Conservation (phyloP, 2,113 vertebrate species). For the Falco punctatus region DNA sequence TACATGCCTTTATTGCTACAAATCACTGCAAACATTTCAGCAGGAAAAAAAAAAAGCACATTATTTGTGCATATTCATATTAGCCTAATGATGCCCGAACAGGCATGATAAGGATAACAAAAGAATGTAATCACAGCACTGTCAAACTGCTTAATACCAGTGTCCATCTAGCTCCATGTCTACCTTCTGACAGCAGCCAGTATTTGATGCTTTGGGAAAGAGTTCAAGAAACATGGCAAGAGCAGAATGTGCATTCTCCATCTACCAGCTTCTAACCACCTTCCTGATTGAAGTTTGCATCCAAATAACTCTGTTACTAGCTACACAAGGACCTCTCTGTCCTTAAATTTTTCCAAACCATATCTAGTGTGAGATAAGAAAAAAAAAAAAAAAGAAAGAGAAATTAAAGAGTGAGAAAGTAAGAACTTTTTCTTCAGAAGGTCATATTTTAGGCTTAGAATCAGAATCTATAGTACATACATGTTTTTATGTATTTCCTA, state of each 20-base stretch:
- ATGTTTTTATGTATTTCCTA: neutral
- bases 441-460: neutral
- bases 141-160: neutral
- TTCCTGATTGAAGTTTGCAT: neutral
- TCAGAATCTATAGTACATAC: neutral
- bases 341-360: neutral
- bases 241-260: neutral
- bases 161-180: neutral
- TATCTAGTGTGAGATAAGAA: neutral
- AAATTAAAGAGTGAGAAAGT: neutral
- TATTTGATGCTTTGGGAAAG: neutral
- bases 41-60: neutral
- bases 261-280: neutral
- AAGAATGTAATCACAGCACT: neutral
- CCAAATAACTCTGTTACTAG: neutral
- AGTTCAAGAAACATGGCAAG: accelerated
- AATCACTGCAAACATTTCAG: neutral
- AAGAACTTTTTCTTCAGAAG: neutral
- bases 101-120: neutral
- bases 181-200: neutral
- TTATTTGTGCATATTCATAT: neutral
- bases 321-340: neutral
- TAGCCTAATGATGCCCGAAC: neutral
- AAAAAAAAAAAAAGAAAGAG: neutral
- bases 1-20: neutral